Evolutionary conservation across 2,113 vertebrate genomes (phyloP), one percentile per base, ranked within the genome.

Genomic region (Camelus dromedarius): DNA sequence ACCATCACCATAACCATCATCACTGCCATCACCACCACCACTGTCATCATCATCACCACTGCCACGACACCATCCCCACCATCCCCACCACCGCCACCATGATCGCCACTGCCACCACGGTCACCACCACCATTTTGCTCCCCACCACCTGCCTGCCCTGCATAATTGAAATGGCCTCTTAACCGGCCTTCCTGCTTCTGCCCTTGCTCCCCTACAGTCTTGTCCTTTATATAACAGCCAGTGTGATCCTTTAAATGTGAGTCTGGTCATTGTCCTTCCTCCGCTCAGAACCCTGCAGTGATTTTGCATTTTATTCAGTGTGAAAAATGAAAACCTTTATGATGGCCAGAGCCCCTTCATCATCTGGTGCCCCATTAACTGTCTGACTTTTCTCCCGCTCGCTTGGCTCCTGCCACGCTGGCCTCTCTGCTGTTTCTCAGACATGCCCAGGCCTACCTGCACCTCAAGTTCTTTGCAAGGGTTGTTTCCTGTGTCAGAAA

Each of bases 11-110:
- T 35, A 35, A 35, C 22, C 38, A 72, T 0, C 69, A 42, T 1
- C 67, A 35, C 18, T 16, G 19, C 0, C 30, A 18, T 1, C 32
- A 67, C 3, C 30, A 16, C 14, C 32, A 66, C 6, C 64, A 66
- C 0, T 13, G 18, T 0, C 64, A n/a, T 0, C 14, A 66, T 0
- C 56, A 58, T 2, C 56, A 58, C 56, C 56, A 54, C 0, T 35
- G 35, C 3, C 16, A 35, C 0, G 35, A 35, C 66, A 69, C 18
- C 54, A 56, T 2, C 56, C 20, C 0, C 56, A 58, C 56, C 66
- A 69, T 1, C 9, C 35, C 56, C 22, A 58, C 56, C 20, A 58
- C 0, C 22, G 24, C 20, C 20, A 42, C 22, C 58, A 60, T 1
- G 8, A 60, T 10, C 58, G 24, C 3, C 22, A 72, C 6, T 3